These are phyloP conservation scores for Magallana nippona DNA, from an alignment of 2,888 invertebrate species.

Conservation along the genomic window DNA sequence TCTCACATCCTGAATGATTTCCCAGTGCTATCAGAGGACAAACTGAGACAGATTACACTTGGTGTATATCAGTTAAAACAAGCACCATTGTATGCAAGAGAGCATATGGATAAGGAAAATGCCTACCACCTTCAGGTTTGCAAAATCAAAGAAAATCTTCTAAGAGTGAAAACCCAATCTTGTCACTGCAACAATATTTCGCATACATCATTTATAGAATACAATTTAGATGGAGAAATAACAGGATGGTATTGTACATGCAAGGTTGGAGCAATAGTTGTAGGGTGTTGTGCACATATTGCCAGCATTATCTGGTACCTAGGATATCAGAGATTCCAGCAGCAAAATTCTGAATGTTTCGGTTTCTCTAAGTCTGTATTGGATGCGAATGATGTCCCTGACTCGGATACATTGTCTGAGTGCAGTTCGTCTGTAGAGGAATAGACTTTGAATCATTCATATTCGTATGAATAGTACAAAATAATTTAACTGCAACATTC, in stretches of 20 bases:
- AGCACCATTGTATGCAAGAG: too few relatives aligned
- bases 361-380: background rate
- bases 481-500: background rate
- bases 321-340: conserved; percentile 3
- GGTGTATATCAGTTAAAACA: too few relatives aligned
- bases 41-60: too few relatives aligned
- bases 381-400: background rate
- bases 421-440: background rate
- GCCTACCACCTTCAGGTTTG: too few relatives aligned
- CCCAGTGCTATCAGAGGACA: too few relatives aligned
- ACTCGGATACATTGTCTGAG: background rate
- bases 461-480: too few relatives aligned
- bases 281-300: conserved; percentile 47
- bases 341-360: background rate
- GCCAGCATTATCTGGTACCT: conserved; percentile 46
- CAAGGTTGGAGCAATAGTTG: conserved; percentile 41
- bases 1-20: too few relatives aligned
- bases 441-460: background rate
- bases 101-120: too few relatives aligned
- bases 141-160: too few relatives aligned
- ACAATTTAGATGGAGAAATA: conserved; percentile 30
- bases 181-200: too few relatives aligned
- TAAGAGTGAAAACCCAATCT: too few relatives aligned
- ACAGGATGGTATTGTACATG: conserved; percentile 45
- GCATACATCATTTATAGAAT: background rate